Percentiles rank a stretch among this genome's conserved stretches.
These are phyloP conservation scores for Gymnoscopelus microlampas DNA, from an alignment of 2,797 vertebrate genomes.

Conservation along the genomic window DNA sequence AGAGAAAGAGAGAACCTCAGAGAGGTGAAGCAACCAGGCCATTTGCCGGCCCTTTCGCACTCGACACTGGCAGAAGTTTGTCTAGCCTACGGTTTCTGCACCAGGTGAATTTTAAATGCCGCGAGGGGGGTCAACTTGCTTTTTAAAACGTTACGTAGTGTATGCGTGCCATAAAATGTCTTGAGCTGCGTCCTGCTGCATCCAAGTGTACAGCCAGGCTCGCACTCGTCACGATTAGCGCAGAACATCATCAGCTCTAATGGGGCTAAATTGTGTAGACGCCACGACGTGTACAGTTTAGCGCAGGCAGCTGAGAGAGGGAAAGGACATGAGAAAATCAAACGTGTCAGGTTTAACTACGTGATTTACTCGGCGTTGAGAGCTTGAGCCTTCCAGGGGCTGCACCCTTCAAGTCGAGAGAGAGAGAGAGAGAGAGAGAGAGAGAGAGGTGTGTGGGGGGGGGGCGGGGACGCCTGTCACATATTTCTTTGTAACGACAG, in stretches of 20 bases:
- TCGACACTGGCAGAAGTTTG: slow-evolving; percentile 47
- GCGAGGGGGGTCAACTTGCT: too few species aligned
- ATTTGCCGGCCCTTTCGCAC: slow-evolving; percentile 55
- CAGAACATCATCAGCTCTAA: slow-evolving; percentile 59
- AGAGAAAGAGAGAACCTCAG: slow-evolving; percentile 37
- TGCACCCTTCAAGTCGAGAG: slow-evolving; percentile 70
- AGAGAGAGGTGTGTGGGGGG: neutral
- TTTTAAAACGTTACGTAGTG: too few species aligned
- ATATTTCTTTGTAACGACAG: slow-evolving; percentile 20
- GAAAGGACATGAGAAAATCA: slow-evolving; percentile 64
- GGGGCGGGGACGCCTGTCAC: neutral
- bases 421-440: slow-evolving; percentile 14
- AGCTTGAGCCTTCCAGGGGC: slow-evolving; percentile 72
- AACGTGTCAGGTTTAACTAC: slow-evolving; percentile 68
- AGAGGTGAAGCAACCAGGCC: slow-evolving; percentile 68
- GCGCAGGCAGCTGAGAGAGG: slow-evolving; percentile 56
- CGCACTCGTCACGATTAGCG: slow-evolving; percentile 36
- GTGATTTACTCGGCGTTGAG: slow-evolving; percentile 74
- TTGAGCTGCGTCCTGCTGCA: too few species aligned
- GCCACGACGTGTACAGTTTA: slow-evolving; percentile 38
- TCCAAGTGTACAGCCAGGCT: too few species aligned
- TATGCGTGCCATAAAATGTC: slow-evolving; percentile 30
- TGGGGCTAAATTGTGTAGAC: slow-evolving; percentile 52
- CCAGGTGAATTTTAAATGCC: slow-evolving; percentile 29
- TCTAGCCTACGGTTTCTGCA: slow-evolving; percentile 34